Percentiles rank a stretch among this genome's conserved stretches.
Conservation (phyloP, 1,140 invertebrate genomes). For the Meloidogyne exigua region DNA sequence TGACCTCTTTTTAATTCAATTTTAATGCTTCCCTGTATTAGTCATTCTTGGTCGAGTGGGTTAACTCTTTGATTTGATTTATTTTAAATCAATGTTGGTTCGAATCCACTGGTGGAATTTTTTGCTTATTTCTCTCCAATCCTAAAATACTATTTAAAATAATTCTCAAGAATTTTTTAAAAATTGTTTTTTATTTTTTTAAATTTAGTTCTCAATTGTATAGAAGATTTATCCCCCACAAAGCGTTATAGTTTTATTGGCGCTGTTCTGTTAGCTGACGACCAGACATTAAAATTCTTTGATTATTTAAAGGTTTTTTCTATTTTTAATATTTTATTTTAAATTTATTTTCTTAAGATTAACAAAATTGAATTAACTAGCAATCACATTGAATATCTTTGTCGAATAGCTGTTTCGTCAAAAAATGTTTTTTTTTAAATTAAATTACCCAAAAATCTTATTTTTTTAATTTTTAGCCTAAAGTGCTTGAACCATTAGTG, state of each 20-base stretch:
- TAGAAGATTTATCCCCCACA: background rate
- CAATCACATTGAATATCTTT: conserved; percentile 16
- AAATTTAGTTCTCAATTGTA: conserved; percentile 4
- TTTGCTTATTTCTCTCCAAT: too few relatives aligned
- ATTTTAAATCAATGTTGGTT: too few relatives aligned
- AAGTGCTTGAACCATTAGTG: conserved; percentile 10
- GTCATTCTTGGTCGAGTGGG: background rate
- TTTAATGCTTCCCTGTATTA: too few relatives aligned
- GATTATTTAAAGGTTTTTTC: conserved; percentile 15
- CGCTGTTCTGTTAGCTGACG: conserved; percentile 6
- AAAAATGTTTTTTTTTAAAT: conserved; percentile 6
- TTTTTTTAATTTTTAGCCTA: conserved; percentile 15
- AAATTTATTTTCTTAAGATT: background rate
- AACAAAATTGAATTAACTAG: conserved; percentile 6
- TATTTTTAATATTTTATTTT: background rate
- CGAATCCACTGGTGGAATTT: too few relatives aligned
- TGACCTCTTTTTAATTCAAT: background rate
- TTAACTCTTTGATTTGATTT: background rate
- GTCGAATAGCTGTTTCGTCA: conserved; percentile 8
- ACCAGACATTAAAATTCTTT: conserved; percentile 14
- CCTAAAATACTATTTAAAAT: too few relatives aligned
- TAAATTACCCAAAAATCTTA: too few relatives aligned
- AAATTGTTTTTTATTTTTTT: background rate
- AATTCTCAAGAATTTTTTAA: background rate
- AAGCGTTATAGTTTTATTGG: conserved; percentile 19